phyloP scores from a whole-genome alignment of 2,113 vertebrate genomes.

The Haliaeetus leucogaster region DNA sequence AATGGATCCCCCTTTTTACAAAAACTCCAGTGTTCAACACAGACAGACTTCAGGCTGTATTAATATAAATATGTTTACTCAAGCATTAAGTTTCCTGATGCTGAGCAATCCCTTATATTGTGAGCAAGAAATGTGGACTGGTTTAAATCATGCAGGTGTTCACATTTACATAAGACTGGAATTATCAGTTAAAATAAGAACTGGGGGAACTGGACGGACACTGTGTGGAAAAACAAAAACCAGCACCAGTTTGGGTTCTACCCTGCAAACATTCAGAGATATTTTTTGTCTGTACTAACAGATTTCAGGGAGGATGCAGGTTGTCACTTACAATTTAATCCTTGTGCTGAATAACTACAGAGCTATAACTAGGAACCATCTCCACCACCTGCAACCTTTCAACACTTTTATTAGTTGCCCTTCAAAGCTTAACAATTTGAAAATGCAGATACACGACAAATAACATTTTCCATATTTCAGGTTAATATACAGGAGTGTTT shows the following conservation, averaged over 20 bases:
- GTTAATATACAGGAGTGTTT: background rate
- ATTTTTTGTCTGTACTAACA: background rate
- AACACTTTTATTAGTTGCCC: background rate
- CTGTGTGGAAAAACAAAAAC: background rate
- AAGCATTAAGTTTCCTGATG: background rate
- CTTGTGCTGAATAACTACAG: background rate
- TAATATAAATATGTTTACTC: background rate
- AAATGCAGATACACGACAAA: background rate
- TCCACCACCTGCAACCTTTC: background rate
- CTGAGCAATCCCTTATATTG: background rate
- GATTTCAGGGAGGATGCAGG: background rate
- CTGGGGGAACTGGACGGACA: rapidly evolving
- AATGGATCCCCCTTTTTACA: background rate
- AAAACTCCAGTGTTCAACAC: background rate
- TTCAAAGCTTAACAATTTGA: background rate
- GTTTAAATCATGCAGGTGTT: background rate
- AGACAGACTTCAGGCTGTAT: background rate
- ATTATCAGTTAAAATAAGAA: background rate
- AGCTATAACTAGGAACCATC: background rate
- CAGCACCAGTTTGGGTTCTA: background rate
- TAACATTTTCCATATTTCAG: background rate
- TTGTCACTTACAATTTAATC: background rate
- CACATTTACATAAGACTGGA: background rate
- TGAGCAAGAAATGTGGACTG: background rate
- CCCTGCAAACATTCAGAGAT: background rate